Evolutionary conservation across 2,888 invertebrate genomes (phyloP).

Genomic region (Dioctria linearis): DNA sequence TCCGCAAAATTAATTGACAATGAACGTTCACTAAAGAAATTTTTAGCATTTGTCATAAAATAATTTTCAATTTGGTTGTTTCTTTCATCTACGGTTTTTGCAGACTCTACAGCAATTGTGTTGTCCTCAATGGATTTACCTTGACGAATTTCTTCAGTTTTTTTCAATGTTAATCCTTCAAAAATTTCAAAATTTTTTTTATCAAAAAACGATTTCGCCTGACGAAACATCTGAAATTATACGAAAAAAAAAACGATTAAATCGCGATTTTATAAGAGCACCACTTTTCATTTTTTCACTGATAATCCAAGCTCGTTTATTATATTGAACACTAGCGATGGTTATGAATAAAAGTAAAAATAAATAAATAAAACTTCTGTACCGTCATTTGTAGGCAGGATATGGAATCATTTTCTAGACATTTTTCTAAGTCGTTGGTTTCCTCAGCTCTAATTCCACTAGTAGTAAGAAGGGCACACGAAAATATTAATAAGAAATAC

Average conservation of each 20-base stretch:
- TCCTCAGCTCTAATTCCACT: slow-evolving; percentile 61
- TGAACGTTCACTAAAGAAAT: slow-evolving; percentile 75
- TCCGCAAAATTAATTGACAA: slow-evolving; percentile 72
- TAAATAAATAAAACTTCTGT: slow-evolving; percentile 64
- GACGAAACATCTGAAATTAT: slow-evolving; percentile 72
- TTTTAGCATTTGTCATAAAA: slow-evolving; percentile 72
- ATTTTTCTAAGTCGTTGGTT: slow-evolving; percentile 72
- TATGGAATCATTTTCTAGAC: slow-evolving; percentile 76
- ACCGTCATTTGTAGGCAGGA: slow-evolving; percentile 77
- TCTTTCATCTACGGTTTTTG: slow-evolving; percentile 72
- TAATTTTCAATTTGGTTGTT: slow-evolving; percentile 75
- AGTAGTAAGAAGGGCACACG: slow-evolving; percentile 67
- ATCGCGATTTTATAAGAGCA: background rate
- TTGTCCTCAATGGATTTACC: slow-evolving; percentile 72
- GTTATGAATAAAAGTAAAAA: background rate
- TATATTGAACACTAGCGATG: too few species aligned
- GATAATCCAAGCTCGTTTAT: slow-evolving; percentile 54
- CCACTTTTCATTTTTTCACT: slow-evolving; percentile 38
- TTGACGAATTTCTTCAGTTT: slow-evolving; percentile 67
- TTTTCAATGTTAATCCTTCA: slow-evolving; percentile 73
- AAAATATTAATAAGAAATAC: slow-evolving; percentile 68
- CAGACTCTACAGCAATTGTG: slow-evolving; percentile 72
- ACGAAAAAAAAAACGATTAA: slow-evolving; percentile 34
- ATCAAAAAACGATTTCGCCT: slow-evolving; percentile 75
- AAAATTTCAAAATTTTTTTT: slow-evolving; percentile 74